Evolutionary conservation across 2,888 invertebrate genomes (phyloP), one percentile per base, ranked within the genome.

Genomic region (Leptopilina syphax): DNA sequence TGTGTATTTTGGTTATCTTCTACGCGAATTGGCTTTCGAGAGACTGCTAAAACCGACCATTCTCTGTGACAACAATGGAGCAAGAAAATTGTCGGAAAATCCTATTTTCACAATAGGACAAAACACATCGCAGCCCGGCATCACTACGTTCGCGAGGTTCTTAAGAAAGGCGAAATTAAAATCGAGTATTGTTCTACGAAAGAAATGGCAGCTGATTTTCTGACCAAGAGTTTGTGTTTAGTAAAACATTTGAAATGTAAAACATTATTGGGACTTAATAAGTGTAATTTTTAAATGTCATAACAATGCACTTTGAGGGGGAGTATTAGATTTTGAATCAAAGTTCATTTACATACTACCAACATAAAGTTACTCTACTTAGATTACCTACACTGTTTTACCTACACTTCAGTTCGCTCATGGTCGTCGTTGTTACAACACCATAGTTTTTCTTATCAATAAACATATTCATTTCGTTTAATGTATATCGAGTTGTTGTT

Each of bases 101-200:
- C 73, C 73, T 24, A 44, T 73, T n/a, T 73, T 73, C 73, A 73
- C 18, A 73, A n/a, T 44, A 73, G 73, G 18, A 73, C 47, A 34
- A 73, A 73, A 3, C 73, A 73, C 9, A 73, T 73, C 1, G 50
- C 24, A 9, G n/a, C 18, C 34, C 27, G 70, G 6, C 70, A 70
- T 47, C 44, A 70, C 41, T 70, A 34, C 70, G 12, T 70, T 13
- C 70, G 41, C 1, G 70, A 70, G 13, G 44, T 47, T 10, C 8
- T 76, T 13, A 57, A 76, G 54, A 57, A 12, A 8, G 76, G 76
- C 24, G 57, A 60, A 13, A 76, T 76, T 13, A 41, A 76, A 27
- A 76, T 76, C 60, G 76, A 24, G 12, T 57, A 1, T 57, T 54
- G 54, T 50, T 54, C 76, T 10, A 76, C 76, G 18, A 27, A 18